Evolutionary conservation across 2,888 invertebrate species (phyloP).

Genomic region (Sicus ferrugineus): DNA sequence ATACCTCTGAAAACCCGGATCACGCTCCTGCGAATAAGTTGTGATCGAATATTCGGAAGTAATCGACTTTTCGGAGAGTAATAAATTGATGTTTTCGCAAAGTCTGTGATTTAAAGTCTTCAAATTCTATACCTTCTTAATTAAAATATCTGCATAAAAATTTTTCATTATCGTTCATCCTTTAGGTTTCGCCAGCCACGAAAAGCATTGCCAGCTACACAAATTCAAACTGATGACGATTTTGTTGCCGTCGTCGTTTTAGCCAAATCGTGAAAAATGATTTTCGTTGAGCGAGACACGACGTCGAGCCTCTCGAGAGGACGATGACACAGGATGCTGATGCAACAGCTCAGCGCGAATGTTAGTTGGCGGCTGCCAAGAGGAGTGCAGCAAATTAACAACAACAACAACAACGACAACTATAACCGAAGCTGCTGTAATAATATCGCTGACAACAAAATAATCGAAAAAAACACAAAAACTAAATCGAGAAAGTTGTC

Average conservation of each 20-base stretch:
- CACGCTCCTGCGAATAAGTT: not conserved
- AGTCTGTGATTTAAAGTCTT: not conserved
- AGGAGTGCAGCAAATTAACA: constrained; percentile 2
- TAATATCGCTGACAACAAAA: not conserved
- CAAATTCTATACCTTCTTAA: too few relatives aligned
- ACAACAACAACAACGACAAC: constrained; percentile 5
- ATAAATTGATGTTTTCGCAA: not conserved
- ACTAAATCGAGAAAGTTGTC: constrained; percentile 30
- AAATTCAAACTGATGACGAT: too few relatives aligned
- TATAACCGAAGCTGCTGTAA: not conserved
- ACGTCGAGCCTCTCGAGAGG: not conserved
- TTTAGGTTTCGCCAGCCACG: too few relatives aligned
- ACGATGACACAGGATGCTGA: constrained; percentile 3
- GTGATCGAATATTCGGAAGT: too few relatives aligned
- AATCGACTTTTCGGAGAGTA: not conserved
- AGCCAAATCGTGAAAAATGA: too few relatives aligned
- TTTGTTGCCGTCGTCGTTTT: too few relatives aligned
- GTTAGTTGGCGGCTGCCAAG: not conserved
- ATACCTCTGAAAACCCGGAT: not conserved
- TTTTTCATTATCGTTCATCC: too few relatives aligned
- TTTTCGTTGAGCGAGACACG: too few relatives aligned
- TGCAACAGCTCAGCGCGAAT: constrained; percentile 13
- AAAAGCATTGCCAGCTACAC: too few relatives aligned
- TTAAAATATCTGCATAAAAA: too few relatives aligned
- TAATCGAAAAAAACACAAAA: not conserved